Evolutionary conservation across 2,888 invertebrate species (phyloP).

Genomic region (Lucinisca nassula): DNA sequence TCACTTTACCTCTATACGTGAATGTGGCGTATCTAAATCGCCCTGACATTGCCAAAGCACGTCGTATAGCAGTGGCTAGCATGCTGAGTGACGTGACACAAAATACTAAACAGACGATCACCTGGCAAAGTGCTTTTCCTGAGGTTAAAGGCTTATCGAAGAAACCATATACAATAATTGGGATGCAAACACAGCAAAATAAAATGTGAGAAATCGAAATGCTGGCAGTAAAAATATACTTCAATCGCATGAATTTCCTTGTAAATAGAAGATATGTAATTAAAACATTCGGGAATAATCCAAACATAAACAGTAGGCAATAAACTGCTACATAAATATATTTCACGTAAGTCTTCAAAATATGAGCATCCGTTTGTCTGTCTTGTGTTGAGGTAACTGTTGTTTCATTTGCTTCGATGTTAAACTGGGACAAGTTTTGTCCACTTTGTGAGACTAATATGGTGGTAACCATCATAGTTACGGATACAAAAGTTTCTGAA

Average conservation of each 20-base stretch:
- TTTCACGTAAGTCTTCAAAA: neutral
- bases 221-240: constrained; percentile 55
- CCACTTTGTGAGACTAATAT: too few relatives aligned
- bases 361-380: neutral
- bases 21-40: constrained; percentile 49
- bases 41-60: constrained; percentile 43
- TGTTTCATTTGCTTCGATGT: neutral
- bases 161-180: constrained; percentile 23
- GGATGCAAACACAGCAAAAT: constrained; percentile 28
- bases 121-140: constrained; percentile 13
- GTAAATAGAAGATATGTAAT: constrained; percentile 50
- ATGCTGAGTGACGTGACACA: constrained; percentile 53
- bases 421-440: too few relatives aligned
- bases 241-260: constrained; percentile 41
- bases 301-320: constrained; percentile 5
- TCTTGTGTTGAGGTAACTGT: neutral
- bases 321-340: neutral
- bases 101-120: constrained; percentile 28
- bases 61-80: constrained; percentile 40
- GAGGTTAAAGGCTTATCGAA: neutral
- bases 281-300: constrained; percentile 12
- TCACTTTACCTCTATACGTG: constrained; percentile 52
- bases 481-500: too few relatives aligned
- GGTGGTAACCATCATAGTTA: too few relatives aligned
- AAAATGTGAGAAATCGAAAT: constrained; percentile 48